These are phyloP conservation scores for Gymnogyps californianus DNA, from an alignment of 2,113 vertebrate genomes.

Conservation along the genomic window DNA sequence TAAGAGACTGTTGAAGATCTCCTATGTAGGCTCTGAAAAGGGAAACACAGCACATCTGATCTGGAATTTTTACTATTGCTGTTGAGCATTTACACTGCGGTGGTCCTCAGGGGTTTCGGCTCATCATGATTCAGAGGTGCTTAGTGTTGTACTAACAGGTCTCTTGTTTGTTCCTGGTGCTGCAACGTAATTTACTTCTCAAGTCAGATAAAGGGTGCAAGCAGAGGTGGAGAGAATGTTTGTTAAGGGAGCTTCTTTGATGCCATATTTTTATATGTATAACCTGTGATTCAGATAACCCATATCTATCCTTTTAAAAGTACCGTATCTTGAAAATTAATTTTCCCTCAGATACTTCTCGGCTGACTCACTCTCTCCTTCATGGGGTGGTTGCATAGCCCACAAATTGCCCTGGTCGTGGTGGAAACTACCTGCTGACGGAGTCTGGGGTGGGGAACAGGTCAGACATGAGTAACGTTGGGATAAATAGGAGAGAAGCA, in stretches of 20 bases:
- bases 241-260: slow-evolving; percentile 43
- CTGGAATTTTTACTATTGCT: background rate
- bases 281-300: slow-evolving; percentile 11
- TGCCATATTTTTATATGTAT: slow-evolving; percentile 2
- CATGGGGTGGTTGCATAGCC: background rate
- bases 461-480: background rate
- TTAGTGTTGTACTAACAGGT: background rate
- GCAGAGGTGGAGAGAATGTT: slow-evolving; percentile 11
- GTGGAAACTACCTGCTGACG: slow-evolving; percentile 38
- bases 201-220: slow-evolving; percentile 16
- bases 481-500: background rate
- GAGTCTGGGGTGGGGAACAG: background rate
- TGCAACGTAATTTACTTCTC: background rate
- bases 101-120: background rate
- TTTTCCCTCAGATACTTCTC: slow-evolving; percentile 3
- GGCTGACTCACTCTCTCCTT: slow-evolving; percentile 16
- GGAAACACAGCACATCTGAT: background rate
- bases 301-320: slow-evolving; percentile 17
- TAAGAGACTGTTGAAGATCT: background rate
- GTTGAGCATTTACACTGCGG: background rate
- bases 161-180: background rate
- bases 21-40: background rate
- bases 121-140: background rate
- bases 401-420: background rate
- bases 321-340: background rate